Evolutionary conservation across 2,888 invertebrate genomes (phyloP), one percentile per base, ranked within the genome.

Genomic region (Hipparchia semele): DNA sequence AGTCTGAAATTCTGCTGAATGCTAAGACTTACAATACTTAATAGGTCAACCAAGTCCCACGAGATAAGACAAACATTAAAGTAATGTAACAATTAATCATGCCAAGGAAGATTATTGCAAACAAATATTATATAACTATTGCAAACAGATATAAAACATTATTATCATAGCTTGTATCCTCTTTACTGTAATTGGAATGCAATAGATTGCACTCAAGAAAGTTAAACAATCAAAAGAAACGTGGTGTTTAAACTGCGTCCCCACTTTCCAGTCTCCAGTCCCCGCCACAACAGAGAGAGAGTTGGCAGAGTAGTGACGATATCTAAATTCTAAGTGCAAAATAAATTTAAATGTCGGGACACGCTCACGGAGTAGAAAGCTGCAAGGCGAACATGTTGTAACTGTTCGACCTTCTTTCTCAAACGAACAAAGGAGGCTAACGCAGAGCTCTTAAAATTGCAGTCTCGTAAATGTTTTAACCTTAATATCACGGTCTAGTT

Each of bases 301-400:
- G 91, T 89, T 84, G 85, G 82, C 86, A 49, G 49, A 82, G 82
- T 85, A 83, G 84, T 82, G 83, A 82, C 87, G 85, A 87, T 90
- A 88, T 88, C 90, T 89, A 87, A 90, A 90, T 90, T 88, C 90
- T 89, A 87, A 90, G 91, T 90, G 90, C 86, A 82, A 92, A 92
- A 90, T 89, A 89, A 88, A 91, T 93, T 91, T 90, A 91, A 91
- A 92, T 91, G 91, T 90, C 91, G 90, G 89, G 89, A 91, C 93
- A 90, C 88, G 92, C 88, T 90, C 82, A 85, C 86, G 81, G 86
- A 91, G 90, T 94, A 94, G 94, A 94, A 94, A 94, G 93, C 92
- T 90, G 88, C 92, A 92, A 92, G 92, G 92, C 92, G 85, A 91
- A 81, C 90, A 84, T 92, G 91, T 92, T 90, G 94, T 89, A 94